Conservation (phyloP, 2,113 vertebrate species). For the Hucho hucho region DNA sequence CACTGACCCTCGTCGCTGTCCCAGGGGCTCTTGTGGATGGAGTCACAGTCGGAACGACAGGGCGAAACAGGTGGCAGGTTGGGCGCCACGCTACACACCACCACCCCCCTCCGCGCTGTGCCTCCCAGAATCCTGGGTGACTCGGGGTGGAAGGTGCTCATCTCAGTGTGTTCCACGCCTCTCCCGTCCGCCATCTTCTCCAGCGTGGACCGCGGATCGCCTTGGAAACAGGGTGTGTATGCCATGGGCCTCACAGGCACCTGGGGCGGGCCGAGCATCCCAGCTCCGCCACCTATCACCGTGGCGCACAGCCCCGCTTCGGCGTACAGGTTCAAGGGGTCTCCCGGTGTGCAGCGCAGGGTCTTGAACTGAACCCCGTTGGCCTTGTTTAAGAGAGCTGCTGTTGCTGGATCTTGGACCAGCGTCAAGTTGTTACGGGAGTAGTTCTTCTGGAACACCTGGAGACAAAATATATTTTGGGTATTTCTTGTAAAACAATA, state of each 20-base stretch:
- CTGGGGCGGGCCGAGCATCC: conserved; percentile 79
- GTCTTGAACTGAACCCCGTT: conserved; percentile 88
- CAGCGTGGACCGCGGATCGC: conserved; percentile 84
- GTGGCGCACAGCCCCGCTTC: conserved; percentile 72
- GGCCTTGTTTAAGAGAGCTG: conserved; percentile 91
- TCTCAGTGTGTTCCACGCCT: conserved; percentile 86
- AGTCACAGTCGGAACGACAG: conserved; percentile 91
- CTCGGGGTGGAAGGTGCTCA: conserved; percentile 95
- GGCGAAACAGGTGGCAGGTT: conserved; percentile 88
- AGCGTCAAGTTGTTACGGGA: conserved; percentile 92
- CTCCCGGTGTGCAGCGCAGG: conserved; percentile 78
- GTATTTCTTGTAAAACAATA: too few species aligned
- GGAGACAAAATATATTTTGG: too few species aligned
- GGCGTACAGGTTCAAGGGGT: conserved; percentile 86
- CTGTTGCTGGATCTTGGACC: conserved; percentile 92
- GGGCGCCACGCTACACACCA: conserved; percentile 95
- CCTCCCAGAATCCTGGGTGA: conserved; percentile 85
- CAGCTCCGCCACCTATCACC: conserved; percentile 32
- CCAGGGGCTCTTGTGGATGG: conserved; percentile 89
- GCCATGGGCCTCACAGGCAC: conserved; percentile 95
- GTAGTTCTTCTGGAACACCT: conserved; percentile 87
- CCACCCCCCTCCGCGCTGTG: conserved; percentile 85
- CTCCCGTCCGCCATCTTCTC: conserved; percentile 89
- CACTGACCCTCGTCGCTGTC: conserved; percentile 75
- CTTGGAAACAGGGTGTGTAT: conserved; percentile 94